Base-by-base conservation (phyloP, 2,888 invertebrate genomes). In the Crocallis elinguaria region DNA sequence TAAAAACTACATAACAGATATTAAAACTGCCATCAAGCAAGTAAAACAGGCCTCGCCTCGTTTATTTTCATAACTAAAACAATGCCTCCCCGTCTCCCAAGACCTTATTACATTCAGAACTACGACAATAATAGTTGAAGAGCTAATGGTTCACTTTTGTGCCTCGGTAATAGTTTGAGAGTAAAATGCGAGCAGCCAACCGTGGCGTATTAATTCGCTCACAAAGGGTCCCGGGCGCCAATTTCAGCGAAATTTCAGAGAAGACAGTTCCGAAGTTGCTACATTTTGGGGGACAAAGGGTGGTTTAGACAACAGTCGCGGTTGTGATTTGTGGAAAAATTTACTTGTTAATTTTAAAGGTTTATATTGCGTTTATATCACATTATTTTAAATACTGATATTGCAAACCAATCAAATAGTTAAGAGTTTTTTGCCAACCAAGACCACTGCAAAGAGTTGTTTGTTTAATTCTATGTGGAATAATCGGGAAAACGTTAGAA, bases 161-260 rank as follows among this genome's bases (percentile, higher is more conserved):
- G 52, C 52, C 42, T 14, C 42, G 56, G 49, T 55, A 43, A 53
- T 51, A 51, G 54, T 52, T 43, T 46, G 43, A 49, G 55, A 60
- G 53, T 59, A 62, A 65, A 58, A 57, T 44, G 56, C 23, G 60
- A 27, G 55, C 62, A 60, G 25, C 53, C 49, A 44, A 57, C 55
- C 62, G 58, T 59, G 51, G 25, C 52, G 46, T 59, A 65, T 62
- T 65, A 62, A 65, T 65, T 62, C 57, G 35, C 51, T 37, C 41
- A 64, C 64, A 62, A 65, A 65, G 62, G 60, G 49, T 52, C 54
- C 36, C 57, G 50, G 44, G 37, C 59, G 49, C 58, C 62, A 62
- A 65, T 65, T 65, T 57, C 41, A 29, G 32, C 38, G 53, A 60
- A 62, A 60, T 60, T 62, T 60, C 60, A 55, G 50, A 55, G 49